Conservation (phyloP, 1,140 invertebrate genomes). For the Orchesella cincta region DNA sequence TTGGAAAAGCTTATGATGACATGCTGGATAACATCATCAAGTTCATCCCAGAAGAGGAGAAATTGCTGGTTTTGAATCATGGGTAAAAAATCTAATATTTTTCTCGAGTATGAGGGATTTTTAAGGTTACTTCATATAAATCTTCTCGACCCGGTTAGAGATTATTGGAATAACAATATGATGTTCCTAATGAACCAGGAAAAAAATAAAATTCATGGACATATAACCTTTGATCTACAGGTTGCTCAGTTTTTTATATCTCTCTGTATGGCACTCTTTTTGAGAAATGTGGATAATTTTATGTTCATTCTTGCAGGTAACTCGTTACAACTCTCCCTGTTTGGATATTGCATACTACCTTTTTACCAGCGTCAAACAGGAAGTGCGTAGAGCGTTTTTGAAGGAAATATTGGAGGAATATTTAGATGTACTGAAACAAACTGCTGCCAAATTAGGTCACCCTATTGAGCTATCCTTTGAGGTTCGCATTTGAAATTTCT, state of each 20-base stretch:
- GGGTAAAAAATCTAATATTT: neutral
- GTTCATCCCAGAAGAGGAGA: neutral
- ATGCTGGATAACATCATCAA: too few relatives aligned
- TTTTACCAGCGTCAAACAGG: neutral
- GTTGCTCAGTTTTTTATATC: neutral
- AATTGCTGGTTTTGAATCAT: neutral
- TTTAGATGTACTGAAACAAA: neutral
- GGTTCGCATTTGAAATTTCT: neutral
- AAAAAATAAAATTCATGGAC: neutral
- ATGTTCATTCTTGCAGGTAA: neutral
- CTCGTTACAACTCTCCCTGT: neutral
- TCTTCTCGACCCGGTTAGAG: neutral
- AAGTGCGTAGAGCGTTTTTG: neutral
- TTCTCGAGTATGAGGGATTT: neutral
- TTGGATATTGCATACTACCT: neutral
- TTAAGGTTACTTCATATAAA: neutral
- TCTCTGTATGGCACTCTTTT: neutral
- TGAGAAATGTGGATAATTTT: neutral
- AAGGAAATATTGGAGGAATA: neutral
- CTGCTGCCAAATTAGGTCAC: neutral
- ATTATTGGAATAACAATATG: slow-evolving; percentile 16
- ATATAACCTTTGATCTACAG: neutral
- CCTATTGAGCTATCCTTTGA: neutral
- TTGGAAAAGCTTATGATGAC: neutral
- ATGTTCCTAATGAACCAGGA: neutral